Base-by-base conservation (phyloP, 2,888 invertebrate species). In the Trimorus sp. region DNA sequence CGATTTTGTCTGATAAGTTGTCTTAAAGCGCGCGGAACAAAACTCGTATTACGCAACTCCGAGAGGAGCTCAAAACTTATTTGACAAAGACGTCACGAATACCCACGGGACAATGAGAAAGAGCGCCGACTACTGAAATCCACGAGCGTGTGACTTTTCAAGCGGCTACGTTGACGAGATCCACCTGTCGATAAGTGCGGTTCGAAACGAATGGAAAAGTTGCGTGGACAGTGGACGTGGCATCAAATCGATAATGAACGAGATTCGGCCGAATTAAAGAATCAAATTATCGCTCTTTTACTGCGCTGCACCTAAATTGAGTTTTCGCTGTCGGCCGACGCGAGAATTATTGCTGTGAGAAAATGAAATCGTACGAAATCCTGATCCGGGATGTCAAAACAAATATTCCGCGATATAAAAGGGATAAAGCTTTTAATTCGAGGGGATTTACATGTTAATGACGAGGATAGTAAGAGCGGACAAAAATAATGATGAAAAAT, bases 171-270 rank as follows among this genome's bases (percentile, higher is more conserved):
- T 68, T 76, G 53, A 77, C 51, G 73, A 79, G 77, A 83, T 76
- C 77, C 83, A 83, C 79, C 79, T 79, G 79, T 68, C 76, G 79
- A 83, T 83, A 83, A 83, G 76, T 76, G 77, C 65, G 83, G 76
- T 77, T 53, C 12, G 12, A 71, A 14, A 70, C 42, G 71, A 79
- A 83, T 77, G 68, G 76, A 76, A 79, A 79, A 79, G 75, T 83
- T 83, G 40, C 68, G 54, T 48, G 66, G 37, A 75, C 63, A 54
- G 14, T 38, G 63, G 65, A 63, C 65, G 56, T 63, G 69, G 69
- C 79, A 59, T 63, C 59, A 53, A 63, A 69, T 69, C 68, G 68
- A 69, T 70, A 69, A 79, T 58, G 53, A 65, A 59, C 62, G 42
- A 45, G 79, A 79, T 68, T 74, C 62, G 15, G 56, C 38, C 16